phyloP scores from a whole-genome alignment of 2,797 vertebrate species.

The Danio jaintianensis region DNA sequence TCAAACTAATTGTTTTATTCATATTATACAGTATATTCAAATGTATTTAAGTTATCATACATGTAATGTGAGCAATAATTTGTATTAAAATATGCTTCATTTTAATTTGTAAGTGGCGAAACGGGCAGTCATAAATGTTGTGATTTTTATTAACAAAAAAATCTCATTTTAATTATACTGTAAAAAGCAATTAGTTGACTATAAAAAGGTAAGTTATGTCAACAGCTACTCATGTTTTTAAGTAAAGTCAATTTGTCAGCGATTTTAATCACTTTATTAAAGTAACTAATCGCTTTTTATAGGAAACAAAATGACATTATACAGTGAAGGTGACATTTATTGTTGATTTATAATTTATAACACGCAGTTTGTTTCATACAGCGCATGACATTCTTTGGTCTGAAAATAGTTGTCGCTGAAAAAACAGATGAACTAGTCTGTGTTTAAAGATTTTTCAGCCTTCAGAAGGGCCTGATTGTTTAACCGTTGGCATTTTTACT shows the following conservation, averaged over 20 bases:
- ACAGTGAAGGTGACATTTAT: neutral
- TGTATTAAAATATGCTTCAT: slow-evolving; percentile 19
- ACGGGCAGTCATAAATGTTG: slow-evolving; percentile 13
- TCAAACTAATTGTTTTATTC: slow-evolving; percentile 37
- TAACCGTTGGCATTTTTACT: neutral
- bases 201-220: no score
- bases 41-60: slow-evolving; percentile 40
- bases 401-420: neutral
- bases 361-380: neutral
- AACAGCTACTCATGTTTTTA: no score
- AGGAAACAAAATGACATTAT: neutral
- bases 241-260: no score
- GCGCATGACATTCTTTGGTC: neutral
- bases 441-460: slow-evolving; percentile 13
- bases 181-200: no score
- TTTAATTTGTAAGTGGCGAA: neutral
- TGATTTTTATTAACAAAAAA: neutral
- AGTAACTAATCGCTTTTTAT: no score
- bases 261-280: no score
- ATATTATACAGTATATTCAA: slow-evolving; percentile 24
- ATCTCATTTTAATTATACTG: neutral
- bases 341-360: neutral
- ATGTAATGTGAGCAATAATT: slow-evolving; percentile 46
- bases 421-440: slow-evolving; percentile 7
- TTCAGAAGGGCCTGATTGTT: slow-evolving; percentile 36